phyloP scores from a whole-genome alignment of 2,113 vertebrate genomes.

The Chlorodrepanis virens region DNA sequence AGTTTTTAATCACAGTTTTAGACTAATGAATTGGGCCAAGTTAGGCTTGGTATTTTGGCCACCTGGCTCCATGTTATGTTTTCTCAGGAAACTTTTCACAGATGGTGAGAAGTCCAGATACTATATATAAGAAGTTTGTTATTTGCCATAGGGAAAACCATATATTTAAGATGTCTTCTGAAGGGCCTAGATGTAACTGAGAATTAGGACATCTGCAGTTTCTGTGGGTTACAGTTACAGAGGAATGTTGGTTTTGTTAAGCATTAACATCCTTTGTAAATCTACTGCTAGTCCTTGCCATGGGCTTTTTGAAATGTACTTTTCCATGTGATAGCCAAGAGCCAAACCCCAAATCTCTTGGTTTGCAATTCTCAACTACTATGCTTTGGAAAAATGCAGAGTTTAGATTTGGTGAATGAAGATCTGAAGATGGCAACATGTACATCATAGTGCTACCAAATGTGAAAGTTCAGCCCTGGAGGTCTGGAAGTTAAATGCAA shows the following conservation, averaged over 20 bases:
- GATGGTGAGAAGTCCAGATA: neutral
- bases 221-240: neutral
- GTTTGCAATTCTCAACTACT: neutral
- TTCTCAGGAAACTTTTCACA: neutral
- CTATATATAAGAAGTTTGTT: neutral
- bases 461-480: neutral
- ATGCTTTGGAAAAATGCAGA: neutral
- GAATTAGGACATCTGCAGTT: neutral
- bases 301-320: neutral
- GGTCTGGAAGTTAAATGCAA: neutral
- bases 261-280: neutral
- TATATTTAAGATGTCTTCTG: neutral
- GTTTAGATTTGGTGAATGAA: neutral
- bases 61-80: neutral
- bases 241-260: neutral
- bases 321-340: neutral
- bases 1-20: neutral
- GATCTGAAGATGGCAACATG: neutral
- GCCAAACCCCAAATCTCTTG: fast-evolving
- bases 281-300: neutral
- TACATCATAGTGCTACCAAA: neutral
- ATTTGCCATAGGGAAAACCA: neutral
- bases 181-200: neutral
- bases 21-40: neutral
- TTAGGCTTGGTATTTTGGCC: neutral